Percentiles rank a stretch among this genome's conserved stretches.
phyloP scores from a whole-genome alignment of 2,113 vertebrate species.

The Antechinus flavipes region DNA sequence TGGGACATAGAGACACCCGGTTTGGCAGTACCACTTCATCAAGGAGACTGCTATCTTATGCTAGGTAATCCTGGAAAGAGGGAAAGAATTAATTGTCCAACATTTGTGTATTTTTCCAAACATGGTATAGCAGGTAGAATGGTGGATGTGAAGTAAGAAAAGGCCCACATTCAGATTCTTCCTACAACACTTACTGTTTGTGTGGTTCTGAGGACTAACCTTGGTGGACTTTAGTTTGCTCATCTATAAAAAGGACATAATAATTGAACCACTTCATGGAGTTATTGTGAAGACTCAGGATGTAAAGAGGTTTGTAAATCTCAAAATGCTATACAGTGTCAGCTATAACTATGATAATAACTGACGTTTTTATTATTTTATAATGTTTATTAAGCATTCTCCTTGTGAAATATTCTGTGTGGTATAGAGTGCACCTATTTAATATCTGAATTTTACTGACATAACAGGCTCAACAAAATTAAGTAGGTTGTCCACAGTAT shows the following conservation, averaged over 20 bases:
- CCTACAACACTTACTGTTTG: not conserved
- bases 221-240: not conserved
- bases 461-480: not conserved
- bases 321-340: not conserved
- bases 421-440: not conserved
- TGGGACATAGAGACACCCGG: conserved; percentile 98
- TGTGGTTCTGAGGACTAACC: not conserved
- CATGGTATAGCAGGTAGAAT: not conserved
- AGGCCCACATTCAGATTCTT: not conserved
- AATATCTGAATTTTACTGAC: not conserved
- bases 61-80: conserved; percentile 83
- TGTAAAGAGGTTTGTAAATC: not conserved
- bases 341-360: not conserved
- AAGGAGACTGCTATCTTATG: conserved; percentile 95
- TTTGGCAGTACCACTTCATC: conserved; percentile 93
- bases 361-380: not conserved
- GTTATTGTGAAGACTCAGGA: not conserved
- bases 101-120: conserved; percentile 1
- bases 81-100: not conserved
- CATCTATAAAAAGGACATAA: not conserved
- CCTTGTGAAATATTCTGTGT: not conserved
- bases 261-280: not conserved
- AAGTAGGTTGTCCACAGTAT: not conserved
- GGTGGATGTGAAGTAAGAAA: not conserved
- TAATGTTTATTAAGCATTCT: not conserved